These are phyloP conservation scores for Chorisops tibialis DNA, from an alignment of 2,888 invertebrate genomes.

Conservation along the genomic window DNA sequence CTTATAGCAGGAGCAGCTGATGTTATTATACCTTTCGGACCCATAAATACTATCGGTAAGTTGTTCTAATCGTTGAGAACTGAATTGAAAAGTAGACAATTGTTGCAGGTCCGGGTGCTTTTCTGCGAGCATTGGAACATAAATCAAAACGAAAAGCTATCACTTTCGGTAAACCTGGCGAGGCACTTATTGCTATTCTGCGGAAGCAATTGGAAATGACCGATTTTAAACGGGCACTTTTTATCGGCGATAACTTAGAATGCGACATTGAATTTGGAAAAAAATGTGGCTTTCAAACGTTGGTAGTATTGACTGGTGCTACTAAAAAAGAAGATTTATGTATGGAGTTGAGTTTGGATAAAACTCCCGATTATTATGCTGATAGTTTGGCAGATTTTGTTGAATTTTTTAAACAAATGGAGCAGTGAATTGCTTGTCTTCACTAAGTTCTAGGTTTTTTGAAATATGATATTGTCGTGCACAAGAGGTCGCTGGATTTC, in stretches of 20 bases:
- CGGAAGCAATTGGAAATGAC: constrained; percentile 47
- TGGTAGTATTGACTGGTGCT: constrained; percentile 65
- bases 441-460: too few relatives aligned
- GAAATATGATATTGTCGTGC: too few relatives aligned
- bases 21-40: constrained; percentile 44
- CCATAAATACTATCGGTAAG: constrained; percentile 42
- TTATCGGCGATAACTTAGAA: constrained; percentile 82
- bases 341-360: constrained; percentile 35
- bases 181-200: constrained; percentile 43
- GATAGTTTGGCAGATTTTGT: constrained; percentile 44
- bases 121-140: constrained; percentile 47
- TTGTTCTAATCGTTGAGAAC: not conserved
- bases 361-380: constrained; percentile 46
- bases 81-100: not conserved
- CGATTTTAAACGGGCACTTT: constrained; percentile 65
- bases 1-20: constrained; percentile 53
- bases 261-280: constrained; percentile 77
- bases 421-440: too few relatives aligned
- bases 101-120: constrained; percentile 47
- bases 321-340: constrained; percentile 38
- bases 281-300: constrained; percentile 65
- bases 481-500: too few relatives aligned
- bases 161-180: constrained; percentile 53
- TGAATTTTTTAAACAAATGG: constrained; percentile 39
- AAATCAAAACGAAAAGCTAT: constrained; percentile 45